These are phyloP conservation scores for Labrus mixtus DNA, from an alignment of 2,113 vertebrate genomes.

Conservation along the genomic window DNA sequence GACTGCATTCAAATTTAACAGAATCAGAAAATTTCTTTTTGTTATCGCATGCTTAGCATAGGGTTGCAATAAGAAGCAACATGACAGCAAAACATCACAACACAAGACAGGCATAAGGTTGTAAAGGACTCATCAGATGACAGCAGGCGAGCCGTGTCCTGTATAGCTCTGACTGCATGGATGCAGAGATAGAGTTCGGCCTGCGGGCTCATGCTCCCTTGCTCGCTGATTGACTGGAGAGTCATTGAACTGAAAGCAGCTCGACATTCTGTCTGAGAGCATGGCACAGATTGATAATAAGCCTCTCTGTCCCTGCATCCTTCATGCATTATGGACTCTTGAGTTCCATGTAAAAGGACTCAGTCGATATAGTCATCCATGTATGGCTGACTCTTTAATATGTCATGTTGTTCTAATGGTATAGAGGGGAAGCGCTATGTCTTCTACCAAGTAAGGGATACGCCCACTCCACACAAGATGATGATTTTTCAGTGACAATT, in stretches of 20 bases:
- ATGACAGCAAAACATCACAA: not conserved
- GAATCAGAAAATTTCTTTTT: conserved; percentile 44
- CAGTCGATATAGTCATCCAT: not conserved
- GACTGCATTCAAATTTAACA: conserved; percentile 43
- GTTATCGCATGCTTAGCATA: conserved; percentile 19
- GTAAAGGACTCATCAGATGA: not conserved
- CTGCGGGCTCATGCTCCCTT: conserved; percentile 40
- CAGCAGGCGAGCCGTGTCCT: conserved; percentile 18
- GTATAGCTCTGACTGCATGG: not conserved
- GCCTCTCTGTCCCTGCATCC: conserved; percentile 12
- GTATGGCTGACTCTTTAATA: not conserved
- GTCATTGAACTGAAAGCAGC: conserved; percentile 43
- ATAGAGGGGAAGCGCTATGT: not conserved
- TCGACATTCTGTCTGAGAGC: conserved; percentile 55
- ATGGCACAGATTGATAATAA: conserved; percentile 58
- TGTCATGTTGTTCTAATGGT: not conserved
- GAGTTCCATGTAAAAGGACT: not conserved
- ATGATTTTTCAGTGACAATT: no score
- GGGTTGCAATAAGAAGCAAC: conserved; percentile 38
- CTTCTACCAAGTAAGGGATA: not conserved
- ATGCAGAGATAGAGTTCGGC: conserved; percentile 22
- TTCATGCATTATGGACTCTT: conserved; percentile 15
- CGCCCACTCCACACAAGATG: no score
- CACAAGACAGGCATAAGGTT: not conserved
- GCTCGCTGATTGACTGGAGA: conserved; percentile 44